Base-by-base conservation (phyloP, 2,888 invertebrate species). In the Trissolcus brochymenae region DNA sequence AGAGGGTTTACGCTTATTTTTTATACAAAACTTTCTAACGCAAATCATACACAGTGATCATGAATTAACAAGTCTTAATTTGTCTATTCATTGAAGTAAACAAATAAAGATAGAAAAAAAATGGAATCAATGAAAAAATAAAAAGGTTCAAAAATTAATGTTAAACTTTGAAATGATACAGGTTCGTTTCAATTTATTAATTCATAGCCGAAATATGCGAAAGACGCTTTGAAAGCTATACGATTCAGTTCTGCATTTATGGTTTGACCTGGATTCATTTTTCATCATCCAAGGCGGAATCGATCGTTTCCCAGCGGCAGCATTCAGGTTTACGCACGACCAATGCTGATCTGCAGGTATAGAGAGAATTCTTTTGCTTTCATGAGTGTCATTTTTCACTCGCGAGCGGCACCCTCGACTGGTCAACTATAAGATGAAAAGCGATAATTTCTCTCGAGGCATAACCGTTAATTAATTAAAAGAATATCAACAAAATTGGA, bases 331-430 rank as follows among this genome's bases (percentile, higher is more conserved):
- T 62, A n/a, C 74, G 53, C 17, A 53, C 56, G 46, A 67, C 62
- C 56, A 57, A 67, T 55, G 74, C 46, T 43, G 46, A 56, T 74
- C 41, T 16, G 35, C 66, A 66, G 60, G 73, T 67, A n/a, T n/a
- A 67, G 49, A 29, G 51, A 2, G 51, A 67, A 66, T 65, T 21
- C 67, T 57, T 61, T 67, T 50, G 55, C 62, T 65, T 62, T 56
- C 57, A 57, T 54, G 53, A 66, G 43, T 66, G 73, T 43, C 65
- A 72, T 72, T 72, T 65, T 65, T 72, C 61, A 66, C 54, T 66
- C 55, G 16, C 19, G 19, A 19, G 25, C 25, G 6, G 3, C 25
- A 25, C 25, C 25, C 25, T 25, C 25, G 25, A 25, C 25, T 6
- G 35, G 35, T 9, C 35, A 35, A 35, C 35, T 9, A n/a, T n/a